Base-by-base conservation (phyloP, 2,888 invertebrate species). In the Halictus ligatus region DNA sequence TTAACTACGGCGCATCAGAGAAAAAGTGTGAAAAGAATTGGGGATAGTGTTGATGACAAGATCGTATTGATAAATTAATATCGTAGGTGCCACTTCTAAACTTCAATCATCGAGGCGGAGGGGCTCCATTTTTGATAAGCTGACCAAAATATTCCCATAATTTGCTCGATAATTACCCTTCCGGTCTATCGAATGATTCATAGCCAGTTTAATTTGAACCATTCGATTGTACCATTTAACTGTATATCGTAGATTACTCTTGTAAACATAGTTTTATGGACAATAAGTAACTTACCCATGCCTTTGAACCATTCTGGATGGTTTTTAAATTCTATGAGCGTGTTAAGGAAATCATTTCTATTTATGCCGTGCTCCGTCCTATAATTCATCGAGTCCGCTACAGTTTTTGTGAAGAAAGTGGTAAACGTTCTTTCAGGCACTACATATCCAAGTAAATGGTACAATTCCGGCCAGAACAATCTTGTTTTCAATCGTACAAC, bases 341-440 rank as follows among this genome's bases (percentile, higher is more conserved):
- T 89, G 86, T 96, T 95, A 12, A 96, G 88, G 76, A 96, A 96
- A 89, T 96, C 96, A 43, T 95, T 94, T 67, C 95, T 92, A 60
- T 92, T 91, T 13, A 95, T 89, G 60, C 94, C 94, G 76, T 95
- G 94, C 64, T 94, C 90, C 80, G 94, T 91, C 50, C 96, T 92
- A 78, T 95, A 92, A 10, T 94, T 91, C 50, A 96, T 90, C 0
- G 95, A 94, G 0, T 94, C 87, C 6, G 58, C 89, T 2, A 95
- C 92, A 0, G 94, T 88, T 0, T 89, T 87, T 8, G 90, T 90
- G 29, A 96, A 94, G 80, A 95, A 95, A 1, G 93, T 80, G 7
- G 91, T 90, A 0, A 93, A 85, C 4, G 93, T 90, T 13, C 81
- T 40, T 4, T 93, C 84, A 4, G 87, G 82, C 1, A 93, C 29